Evolutionary conservation across 2,888 invertebrate species (phyloP), one percentile per base, ranked within the genome.

Genomic region (Luperina nickerlii): DNA sequence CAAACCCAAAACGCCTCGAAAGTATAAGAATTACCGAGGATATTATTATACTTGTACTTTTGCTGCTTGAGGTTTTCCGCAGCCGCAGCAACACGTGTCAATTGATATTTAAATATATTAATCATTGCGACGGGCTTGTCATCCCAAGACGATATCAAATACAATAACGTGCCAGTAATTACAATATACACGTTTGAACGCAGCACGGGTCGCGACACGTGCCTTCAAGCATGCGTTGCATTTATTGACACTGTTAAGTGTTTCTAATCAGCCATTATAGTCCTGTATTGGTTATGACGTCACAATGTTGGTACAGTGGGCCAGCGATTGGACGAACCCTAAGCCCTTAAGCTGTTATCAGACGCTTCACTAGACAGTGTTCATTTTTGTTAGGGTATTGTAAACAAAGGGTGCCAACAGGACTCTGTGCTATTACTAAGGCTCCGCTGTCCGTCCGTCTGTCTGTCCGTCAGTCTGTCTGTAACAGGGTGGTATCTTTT

Each of bases 111-210:
- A 85, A 48, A 85, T 81, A 63, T 18, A 68, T 70, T 81, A 60
- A 65, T 71, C 32, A 86, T 66, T 13, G 42, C 54, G 9, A 54
- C 32, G 48, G 13, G 20, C 38, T 54, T 65, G 67, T 86, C 71
- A 83, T 72, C 68, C 13, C n/a, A 60, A 65, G 54, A 63, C 9
- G 24, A 54, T 77, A 57, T 32, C 42, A 66, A 60, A 24, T 66
- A 54, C 5, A 63, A 67, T 62, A 87, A 87, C 85, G 85, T 79
- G 80, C 45, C 24, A 54, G 45, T 81, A 60, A 85, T 85, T 76
- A 87, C 42, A 69, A 74, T 70, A 70, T 18, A 67, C 81, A 67
- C 81, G 85, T 87, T 84, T 87, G 2, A 79, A 66, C 38, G 45
- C 62, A 62, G 63, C 84, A 85, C 73, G 85, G 62, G 48, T 6